phyloP scores from a whole-genome alignment of 2,113 vertebrate genomes.

The Sardina pilchardus region DNA sequence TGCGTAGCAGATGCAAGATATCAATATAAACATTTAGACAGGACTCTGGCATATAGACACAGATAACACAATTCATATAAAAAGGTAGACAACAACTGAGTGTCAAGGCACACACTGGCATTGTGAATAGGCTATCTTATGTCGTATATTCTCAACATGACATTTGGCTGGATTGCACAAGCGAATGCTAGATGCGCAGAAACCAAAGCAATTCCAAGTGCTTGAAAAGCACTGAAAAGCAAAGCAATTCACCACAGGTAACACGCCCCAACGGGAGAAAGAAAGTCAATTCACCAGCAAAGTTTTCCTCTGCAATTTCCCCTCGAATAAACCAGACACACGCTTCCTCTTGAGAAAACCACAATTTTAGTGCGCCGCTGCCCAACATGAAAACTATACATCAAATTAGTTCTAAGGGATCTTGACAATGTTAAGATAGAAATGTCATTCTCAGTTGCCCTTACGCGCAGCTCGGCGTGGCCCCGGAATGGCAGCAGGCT shows the following conservation, averaged over 20 bases:
- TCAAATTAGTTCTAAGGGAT: conserved; percentile 18
- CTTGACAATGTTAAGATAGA: conserved; percentile 17
- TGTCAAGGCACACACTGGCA: neutral
- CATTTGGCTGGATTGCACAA: neutral
- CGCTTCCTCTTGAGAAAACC: neutral
- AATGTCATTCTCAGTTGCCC: neutral
- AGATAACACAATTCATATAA: too few relatives aligned
- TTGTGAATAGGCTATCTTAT: neutral
- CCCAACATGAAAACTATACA: conserved; percentile 15
- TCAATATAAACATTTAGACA: neutral
- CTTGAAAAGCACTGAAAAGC: neutral
- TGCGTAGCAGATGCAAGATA: neutral
- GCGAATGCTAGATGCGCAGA: neutral
- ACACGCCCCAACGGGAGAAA: neutral
- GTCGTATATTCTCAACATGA: neutral
- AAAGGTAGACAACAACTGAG: neutral
- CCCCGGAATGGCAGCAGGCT: neutral
- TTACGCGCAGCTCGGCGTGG: neutral
- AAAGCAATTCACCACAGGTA: neutral
- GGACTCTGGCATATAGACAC: neutral
- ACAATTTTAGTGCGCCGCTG: neutral
- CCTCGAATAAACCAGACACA: conserved; percentile 13
- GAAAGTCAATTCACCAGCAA: conserved; percentile 21
- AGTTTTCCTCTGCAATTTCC: conserved; percentile 11
- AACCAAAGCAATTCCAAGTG: neutral